Evolutionary conservation across 2,797 vertebrate genomes (phyloP).

Genomic region (Oreochromis grahami): DNA sequence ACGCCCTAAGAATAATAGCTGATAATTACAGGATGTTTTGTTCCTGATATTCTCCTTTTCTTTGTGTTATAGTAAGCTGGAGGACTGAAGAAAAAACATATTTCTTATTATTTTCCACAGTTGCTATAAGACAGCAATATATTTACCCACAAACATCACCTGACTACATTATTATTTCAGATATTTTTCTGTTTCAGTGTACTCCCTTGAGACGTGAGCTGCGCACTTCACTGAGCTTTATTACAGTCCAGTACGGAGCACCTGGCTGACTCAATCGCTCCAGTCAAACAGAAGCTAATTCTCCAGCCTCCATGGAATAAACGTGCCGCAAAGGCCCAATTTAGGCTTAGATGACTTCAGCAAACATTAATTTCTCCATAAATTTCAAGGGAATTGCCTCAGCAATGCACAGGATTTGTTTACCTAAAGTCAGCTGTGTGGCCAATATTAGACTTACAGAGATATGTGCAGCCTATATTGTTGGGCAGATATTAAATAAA

Average conservation of each 20-base stretch:
- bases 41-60: background rate
- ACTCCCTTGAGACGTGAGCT: constrained; percentile 2
- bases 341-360: constrained; percentile 20
- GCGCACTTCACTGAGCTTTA: constrained; percentile 18
- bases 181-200: background rate
- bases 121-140: background rate
- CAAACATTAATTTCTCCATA: constrained; percentile 29
- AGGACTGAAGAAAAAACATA: background rate
- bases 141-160: background rate
- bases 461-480: background rate
- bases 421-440: background rate
- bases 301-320: background rate
- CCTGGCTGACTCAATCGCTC: constrained; percentile 32
- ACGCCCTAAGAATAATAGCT: background rate
- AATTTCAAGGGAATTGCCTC: background rate
- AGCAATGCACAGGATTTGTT: background rate
- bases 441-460: background rate
- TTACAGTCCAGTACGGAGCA: constrained; percentile 18
- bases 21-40: constrained; percentile 5
- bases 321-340: background rate
- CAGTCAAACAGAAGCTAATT: constrained; percentile 24
- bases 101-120: background rate
- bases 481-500: background rate
- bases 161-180: background rate
- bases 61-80: background rate